Conservation (phyloP, 2,888 invertebrate genomes). For the Branchipolynoe longqiensis region DNA sequence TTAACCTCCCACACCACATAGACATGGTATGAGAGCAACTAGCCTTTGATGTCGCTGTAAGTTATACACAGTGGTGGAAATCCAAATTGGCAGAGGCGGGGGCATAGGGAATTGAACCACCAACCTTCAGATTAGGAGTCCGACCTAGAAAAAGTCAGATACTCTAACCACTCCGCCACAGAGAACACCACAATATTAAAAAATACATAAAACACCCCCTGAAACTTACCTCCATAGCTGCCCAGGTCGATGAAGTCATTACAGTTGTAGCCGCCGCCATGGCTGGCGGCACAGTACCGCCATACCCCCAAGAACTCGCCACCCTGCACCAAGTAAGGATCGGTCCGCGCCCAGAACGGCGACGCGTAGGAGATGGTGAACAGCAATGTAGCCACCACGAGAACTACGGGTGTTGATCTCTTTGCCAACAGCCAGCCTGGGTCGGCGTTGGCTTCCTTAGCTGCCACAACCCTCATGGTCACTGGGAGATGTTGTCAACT, state of each 20-base stretch:
- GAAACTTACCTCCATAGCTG: constrained; percentile 48
- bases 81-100: no score
- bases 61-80: no score
- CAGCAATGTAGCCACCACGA: constrained; percentile 1
- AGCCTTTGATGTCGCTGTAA: no score
- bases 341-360: constrained; percentile 7
- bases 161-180: no score
- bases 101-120: no score
- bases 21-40: no score
- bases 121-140: no score
- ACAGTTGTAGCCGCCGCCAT: not conserved
- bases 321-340: not conserved
- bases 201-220: no score
- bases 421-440: constrained; percentile 16
- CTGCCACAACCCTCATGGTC: not conserved
- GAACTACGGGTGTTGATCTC: not conserved
- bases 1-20: no score
- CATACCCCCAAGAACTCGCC: constrained; percentile 15
- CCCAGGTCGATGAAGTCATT: constrained; percentile 31
- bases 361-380: constrained; percentile 17
- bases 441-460: not conserved
- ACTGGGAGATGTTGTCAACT: no score
- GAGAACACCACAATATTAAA: no score
- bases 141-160: no score
- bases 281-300: not conserved